Evolutionary conservation across 2,113 vertebrate species (phyloP).

Genomic region (Dolichotis patagonum): DNA sequence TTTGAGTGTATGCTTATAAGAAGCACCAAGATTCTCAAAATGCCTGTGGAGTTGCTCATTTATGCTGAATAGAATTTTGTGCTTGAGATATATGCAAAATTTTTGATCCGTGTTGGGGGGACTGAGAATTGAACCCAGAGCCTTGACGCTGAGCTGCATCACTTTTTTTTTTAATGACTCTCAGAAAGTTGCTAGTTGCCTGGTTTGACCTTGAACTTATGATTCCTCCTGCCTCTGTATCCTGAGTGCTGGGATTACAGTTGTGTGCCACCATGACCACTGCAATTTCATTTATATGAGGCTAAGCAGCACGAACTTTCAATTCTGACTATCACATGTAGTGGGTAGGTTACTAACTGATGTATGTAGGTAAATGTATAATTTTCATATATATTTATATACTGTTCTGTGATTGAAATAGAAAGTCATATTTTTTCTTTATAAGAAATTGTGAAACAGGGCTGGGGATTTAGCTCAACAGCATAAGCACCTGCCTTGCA

Average conservation of each 20-base stretch:
- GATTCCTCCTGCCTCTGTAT: background rate
- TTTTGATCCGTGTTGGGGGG: background rate
- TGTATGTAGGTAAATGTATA: background rate
- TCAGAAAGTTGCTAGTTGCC: background rate
- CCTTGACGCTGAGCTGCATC: background rate
- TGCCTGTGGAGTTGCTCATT: background rate
- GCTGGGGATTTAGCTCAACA: too few species aligned
- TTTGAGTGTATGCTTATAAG: background rate
- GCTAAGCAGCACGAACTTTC: background rate
- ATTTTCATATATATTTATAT: background rate
- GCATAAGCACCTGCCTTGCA: too few species aligned
- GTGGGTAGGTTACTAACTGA: background rate
- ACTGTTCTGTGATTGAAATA: background rate
- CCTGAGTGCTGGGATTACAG: background rate
- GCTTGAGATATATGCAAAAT: background rate
- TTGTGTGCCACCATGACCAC: background rate
- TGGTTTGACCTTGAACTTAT: background rate
- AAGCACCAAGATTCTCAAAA: background rate
- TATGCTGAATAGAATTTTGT: background rate
- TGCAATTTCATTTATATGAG: background rate
- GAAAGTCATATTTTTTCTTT: slow-evolving; percentile 2
- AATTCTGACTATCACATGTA: background rate
- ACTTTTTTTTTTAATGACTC: background rate
- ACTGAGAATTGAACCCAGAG: background rate
- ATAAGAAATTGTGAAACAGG: background rate